Percentiles rank a stretch among this genome's conserved stretches.
Conservation (phyloP, 2,797 vertebrate species). For the Thripadectes ignobilis region DNA sequence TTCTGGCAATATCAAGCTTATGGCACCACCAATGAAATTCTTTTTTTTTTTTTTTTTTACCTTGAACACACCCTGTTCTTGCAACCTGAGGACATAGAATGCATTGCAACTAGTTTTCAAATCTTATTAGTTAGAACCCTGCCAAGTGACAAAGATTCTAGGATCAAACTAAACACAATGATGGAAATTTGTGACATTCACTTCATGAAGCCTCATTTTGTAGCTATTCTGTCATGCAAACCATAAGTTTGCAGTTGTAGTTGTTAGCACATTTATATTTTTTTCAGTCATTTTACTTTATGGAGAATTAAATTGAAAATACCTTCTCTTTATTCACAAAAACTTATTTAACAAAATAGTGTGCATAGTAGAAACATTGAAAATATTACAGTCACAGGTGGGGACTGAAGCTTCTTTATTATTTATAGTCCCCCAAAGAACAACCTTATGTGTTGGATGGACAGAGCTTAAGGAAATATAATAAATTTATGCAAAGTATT, state of each 20-base stretch:
- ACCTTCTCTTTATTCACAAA: background rate
- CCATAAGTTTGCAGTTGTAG: background rate
- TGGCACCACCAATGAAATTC: background rate
- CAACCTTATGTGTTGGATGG: background rate
- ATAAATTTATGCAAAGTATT: background rate
- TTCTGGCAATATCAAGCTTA: background rate
- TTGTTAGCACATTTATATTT: background rate
- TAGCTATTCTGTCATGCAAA: background rate
- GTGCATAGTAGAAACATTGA: background rate
- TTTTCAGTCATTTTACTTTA: background rate
- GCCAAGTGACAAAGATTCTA: constrained; percentile 6
- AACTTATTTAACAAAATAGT: background rate
- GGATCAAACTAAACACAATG: background rate
- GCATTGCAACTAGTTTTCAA: background rate
- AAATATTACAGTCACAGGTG: background rate
- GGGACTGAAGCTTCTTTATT: background rate
- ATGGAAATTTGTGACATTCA: background rate
- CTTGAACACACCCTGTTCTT: background rate
- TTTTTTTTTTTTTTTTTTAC: background rate
- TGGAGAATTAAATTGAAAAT: background rate
- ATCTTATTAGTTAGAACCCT: background rate
- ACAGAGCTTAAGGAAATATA: background rate
- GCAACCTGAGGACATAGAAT: background rate
- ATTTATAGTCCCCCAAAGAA: background rate
- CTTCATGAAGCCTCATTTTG: background rate